A percentile compares a stretch with the other conserved stretches of the same genome.
Evolutionary conservation across 2,888 invertebrate genomes (phyloP).

Genomic region (Emmelina monodactyla): DNA sequence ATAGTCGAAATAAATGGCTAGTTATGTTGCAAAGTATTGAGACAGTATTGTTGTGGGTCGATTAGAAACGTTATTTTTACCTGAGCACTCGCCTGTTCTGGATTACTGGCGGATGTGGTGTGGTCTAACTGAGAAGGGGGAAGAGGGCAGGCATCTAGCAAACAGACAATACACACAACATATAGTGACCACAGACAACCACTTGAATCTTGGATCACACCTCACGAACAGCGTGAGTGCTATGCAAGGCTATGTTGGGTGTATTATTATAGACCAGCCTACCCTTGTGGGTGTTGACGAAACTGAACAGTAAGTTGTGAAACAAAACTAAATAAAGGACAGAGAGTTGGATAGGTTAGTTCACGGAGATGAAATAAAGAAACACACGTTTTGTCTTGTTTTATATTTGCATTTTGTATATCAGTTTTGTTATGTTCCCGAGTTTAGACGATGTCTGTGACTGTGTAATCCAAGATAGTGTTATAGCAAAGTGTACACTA

Average conservation of each 20-base stretch:
- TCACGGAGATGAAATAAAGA: conserved; percentile 41
- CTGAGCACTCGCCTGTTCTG: conserved; percentile 76
- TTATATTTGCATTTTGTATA: not conserved
- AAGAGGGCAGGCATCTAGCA: conserved; percentile 95
- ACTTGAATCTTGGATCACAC: conserved; percentile 65
- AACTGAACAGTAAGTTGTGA: conserved; percentile 20
- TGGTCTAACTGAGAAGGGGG: conserved; percentile 87
- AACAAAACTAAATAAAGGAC: conserved; percentile 49
- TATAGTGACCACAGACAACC: conserved; percentile 67
- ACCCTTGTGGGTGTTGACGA: conserved; percentile 23
- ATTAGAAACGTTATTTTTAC: conserved; percentile 67
- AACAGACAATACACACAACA: conserved; percentile 86
- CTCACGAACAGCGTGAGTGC: conserved; percentile 51
- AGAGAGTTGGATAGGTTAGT: conserved; percentile 49
- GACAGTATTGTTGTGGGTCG: conserved; percentile 61
- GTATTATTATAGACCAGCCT: conserved; percentile 54
- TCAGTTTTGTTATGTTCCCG: not conserved
- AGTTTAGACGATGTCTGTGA: conserved; percentile 51
- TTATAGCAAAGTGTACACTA: conserved; percentile 53
- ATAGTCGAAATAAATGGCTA: conserved; percentile 54
- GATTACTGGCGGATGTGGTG: conserved; percentile 79
- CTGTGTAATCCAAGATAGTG: conserved; percentile 66
- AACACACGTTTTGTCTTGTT: conserved; percentile 20
- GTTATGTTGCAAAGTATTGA: conserved; percentile 59
- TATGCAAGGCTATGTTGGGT: conserved; percentile 59